These are phyloP conservation scores for Chaetodon auriga DNA, from an alignment of 2,113 vertebrate species.

Conservation along the genomic window DNA sequence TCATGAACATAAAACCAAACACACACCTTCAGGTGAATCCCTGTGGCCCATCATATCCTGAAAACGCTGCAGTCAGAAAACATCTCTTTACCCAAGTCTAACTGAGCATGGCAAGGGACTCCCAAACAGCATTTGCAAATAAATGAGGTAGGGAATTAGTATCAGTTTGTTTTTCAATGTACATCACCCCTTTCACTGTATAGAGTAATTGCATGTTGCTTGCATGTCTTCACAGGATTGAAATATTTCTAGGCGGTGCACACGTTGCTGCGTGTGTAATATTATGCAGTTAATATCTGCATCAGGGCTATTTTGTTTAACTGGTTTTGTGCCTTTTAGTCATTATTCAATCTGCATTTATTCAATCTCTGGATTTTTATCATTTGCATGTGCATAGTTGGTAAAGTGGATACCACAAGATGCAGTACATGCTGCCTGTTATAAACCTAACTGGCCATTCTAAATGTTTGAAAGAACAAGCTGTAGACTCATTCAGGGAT, in stretches of 20 bases:
- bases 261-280: background rate
- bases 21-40: slow-evolving; percentile 46
- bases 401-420: background rate
- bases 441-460: background rate
- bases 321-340: background rate
- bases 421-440: background rate
- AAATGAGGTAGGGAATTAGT: slow-evolving; percentile 60
- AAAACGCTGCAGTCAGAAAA: slow-evolving; percentile 48
- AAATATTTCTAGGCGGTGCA: background rate
- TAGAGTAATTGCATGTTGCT: slow-evolving; percentile 45
- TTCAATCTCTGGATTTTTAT: background rate
- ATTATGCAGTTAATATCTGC: slow-evolving; percentile 7
- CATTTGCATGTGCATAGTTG: background rate
- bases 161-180: slow-evolving; percentile 55
- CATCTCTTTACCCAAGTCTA: slow-evolving; percentile 46
- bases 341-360: background rate
- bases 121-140: slow-evolving; percentile 61
- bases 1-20: slow-evolving; percentile 49
- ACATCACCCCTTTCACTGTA: slow-evolving; percentile 14
- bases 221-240: slow-evolving; percentile 4
- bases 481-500: background rate
- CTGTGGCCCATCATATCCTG: slow-evolving; percentile 14
- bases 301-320: background rate
- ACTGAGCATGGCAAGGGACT: slow-evolving; percentile 33
- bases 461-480: background rate